phyloP scores from a whole-genome alignment of 2,113 vertebrate genomes.

The Callaeas wilsoni region DNA sequence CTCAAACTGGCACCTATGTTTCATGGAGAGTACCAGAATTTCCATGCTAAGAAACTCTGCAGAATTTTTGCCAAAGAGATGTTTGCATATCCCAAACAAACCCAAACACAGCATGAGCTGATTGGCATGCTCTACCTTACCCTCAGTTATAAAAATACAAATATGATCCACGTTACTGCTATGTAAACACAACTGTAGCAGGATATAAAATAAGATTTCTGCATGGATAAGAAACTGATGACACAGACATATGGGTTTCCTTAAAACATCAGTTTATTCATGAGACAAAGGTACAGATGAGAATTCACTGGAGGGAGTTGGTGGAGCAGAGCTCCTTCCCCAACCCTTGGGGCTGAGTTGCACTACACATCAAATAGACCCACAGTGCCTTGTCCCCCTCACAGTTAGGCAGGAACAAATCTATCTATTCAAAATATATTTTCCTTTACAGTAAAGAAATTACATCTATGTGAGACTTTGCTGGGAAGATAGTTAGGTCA shows the following conservation, averaged over 20 bases:
- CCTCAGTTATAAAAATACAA: background rate
- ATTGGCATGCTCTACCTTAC: background rate
- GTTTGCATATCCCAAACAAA: background rate
- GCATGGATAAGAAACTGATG: background rate
- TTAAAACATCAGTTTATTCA: background rate
- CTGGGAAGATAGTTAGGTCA: background rate
- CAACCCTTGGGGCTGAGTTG: background rate
- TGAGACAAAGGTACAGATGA: background rate
- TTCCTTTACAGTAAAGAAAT: background rate
- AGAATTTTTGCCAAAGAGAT: background rate
- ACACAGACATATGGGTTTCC: background rate
- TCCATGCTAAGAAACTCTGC: background rate
- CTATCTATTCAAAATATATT: background rate
- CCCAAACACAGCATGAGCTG: background rate
- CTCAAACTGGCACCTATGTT: background rate
- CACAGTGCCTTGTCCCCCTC: background rate
- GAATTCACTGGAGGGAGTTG: background rate
- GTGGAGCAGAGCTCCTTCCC: background rate
- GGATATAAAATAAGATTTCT: background rate
- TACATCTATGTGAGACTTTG: background rate
- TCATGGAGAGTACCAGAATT: background rate
- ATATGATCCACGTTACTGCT: background rate
- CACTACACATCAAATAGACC: background rate
- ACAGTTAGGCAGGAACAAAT: background rate
- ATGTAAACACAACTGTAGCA: background rate